Evolutionary conservation across 2,797 vertebrate species (phyloP).

Genomic region (Simalia tracyae): DNA sequence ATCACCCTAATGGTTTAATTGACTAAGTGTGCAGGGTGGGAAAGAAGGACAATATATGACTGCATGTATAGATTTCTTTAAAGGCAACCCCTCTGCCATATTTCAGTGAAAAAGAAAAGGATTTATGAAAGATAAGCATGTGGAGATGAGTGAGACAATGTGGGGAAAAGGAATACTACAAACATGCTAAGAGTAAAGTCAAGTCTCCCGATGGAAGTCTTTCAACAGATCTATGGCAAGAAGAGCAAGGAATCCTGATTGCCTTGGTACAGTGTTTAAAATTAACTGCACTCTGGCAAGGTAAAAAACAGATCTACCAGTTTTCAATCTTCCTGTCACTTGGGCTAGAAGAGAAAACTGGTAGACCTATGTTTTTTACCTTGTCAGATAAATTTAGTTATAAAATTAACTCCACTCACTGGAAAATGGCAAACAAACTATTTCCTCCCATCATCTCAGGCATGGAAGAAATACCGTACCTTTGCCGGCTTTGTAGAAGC

Average conservation of each 20-base stretch:
- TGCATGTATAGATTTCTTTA: not conserved
- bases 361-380: too few species aligned
- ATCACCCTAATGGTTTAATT: not conserved
- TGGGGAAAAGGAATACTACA: not conserved
- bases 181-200: not conserved
- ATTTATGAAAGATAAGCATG: not conserved
- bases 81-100: not conserved
- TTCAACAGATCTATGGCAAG: not conserved
- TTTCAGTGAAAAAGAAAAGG: not conserved
- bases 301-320: too few species aligned
- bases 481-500: not conserved
- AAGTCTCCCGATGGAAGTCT: not conserved
- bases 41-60: not conserved
- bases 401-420: not conserved
- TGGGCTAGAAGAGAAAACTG: too few species aligned
- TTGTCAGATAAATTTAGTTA: too few species aligned
- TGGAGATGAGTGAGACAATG: not conserved
- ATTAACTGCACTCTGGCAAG: not conserved
- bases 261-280: not conserved
- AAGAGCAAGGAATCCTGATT: not conserved
- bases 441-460: not conserved
- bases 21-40: not conserved
- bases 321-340: too few species aligned
- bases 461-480: not conserved
- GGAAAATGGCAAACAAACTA: not conserved